These are phyloP conservation scores for Morpho deidamia DNA, from an alignment of 2,888 invertebrate genomes.

Conservation along the genomic window DNA sequence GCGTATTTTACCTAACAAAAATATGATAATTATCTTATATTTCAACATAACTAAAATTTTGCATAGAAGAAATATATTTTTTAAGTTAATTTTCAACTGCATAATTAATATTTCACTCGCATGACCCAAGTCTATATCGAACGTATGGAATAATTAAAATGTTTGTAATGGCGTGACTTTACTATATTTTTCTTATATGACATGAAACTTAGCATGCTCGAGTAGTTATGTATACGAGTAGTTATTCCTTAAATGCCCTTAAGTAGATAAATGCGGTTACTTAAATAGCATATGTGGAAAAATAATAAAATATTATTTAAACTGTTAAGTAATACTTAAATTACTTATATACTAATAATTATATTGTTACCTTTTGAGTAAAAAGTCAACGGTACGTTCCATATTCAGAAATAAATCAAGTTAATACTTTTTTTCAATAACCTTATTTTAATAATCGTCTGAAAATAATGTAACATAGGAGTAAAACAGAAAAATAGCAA, in stretches of 20 bases:
- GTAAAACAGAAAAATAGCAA: no score
- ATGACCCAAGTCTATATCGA: constrained; percentile 19
- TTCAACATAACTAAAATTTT: no score
- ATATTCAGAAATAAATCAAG: no score
- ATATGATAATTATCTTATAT: no score
- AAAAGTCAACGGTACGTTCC: no score
- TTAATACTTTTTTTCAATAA: no score
- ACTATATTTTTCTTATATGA: constrained; percentile 26
- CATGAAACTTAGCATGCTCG: constrained; percentile 28
- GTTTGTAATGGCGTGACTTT: constrained; percentile 28
- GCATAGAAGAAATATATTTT: not conserved
- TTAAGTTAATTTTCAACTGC: constrained; percentile 12
- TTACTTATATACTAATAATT: no score
- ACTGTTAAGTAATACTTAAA: no score
- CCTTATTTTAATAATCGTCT: no score
- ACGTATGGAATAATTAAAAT: constrained; percentile 30
- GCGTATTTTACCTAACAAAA: no score
- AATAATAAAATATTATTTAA: not conserved
- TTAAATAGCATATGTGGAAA: constrained; percentile 3
- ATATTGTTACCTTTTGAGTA: not conserved
- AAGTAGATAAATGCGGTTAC: constrained; percentile 16
- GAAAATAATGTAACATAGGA: no score
- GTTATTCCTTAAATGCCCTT: constrained; percentile 21
- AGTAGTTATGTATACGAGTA: no score
- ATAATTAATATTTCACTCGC: constrained; percentile 19